Base-by-base conservation (phyloP, 2,888 invertebrate genomes). In the Muscina levida region DNA sequence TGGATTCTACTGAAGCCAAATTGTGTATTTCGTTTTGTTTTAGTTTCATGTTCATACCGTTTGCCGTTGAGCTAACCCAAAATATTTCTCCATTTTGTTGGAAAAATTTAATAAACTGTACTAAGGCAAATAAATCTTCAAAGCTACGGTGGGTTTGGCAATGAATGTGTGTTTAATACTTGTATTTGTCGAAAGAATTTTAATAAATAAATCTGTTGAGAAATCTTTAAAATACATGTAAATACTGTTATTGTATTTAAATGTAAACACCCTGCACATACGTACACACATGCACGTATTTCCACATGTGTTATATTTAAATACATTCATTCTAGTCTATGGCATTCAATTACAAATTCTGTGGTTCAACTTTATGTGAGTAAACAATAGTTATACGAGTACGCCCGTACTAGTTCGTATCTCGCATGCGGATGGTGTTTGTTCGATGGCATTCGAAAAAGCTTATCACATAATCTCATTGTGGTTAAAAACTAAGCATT, bases 81-180 rank as follows among this genome's bases (percentile, higher is more conserved):
- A 51, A 72, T 26, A 76, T 51, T 76, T 79, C 79, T 76, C 79
- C 79, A 79, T 79, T 79, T 79, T 79, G 79, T 79, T 76, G 72
- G 24, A 22, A 59, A 79, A 66, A 44, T 68, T 68, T 53, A 68
- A 56, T 68, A 68, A 68, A 68, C 68, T 56, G 13, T 68, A 37
- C 51, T 39, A 42, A 62, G 42, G 42, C 62, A 62, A 62, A 62
- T 42, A 62, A 59, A 59, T n/a, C n/a, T n/a, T n/a, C n/a, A n/a
- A n/a, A n/a, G n/a, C n/a, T n/a, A n/a, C n/a, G n/a, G n/a, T n/a
- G n/a, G n/a, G 31, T 31, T 5, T 3, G 8, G 8, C 31, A 31
- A 31, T 8, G 31, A 31, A 31, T 8, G 31, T 5, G 31, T 31
- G 8, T 31, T 31, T 5, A 5, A 5, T 31, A 31, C 31, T 31